These are phyloP conservation scores for Ypsolopha sequella DNA, from an alignment of 2,888 invertebrate species.

Conservation along the genomic window DNA sequence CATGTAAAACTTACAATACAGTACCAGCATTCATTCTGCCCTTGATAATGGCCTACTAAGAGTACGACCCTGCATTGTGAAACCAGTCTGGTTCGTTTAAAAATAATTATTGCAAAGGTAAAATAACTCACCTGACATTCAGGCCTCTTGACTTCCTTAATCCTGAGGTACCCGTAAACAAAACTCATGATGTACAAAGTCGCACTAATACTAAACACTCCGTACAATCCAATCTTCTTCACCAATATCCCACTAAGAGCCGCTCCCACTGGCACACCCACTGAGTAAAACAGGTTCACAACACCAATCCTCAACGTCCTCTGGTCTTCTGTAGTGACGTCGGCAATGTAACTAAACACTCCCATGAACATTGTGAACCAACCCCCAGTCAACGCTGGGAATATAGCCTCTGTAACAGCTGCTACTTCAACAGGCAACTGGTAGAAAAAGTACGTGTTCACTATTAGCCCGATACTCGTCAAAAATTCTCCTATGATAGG, in stretches of 20 bases:
- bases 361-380: conserved; percentile 95
- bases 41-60: too few relatives aligned
- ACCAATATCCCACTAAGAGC: conserved; percentile 86
- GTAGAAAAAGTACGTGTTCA: conserved; percentile 85
- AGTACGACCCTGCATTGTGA: too few relatives aligned
- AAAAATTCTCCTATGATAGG: conserved; percentile 86
- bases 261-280: conserved; percentile 91
- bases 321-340: conserved; percentile 86
- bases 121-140: conserved; percentile 35
- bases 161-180: conserved; percentile 78
- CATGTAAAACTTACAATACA: too few relatives aligned
- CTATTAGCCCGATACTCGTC: conserved; percentile 81
- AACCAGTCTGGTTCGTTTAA: too few relatives aligned
- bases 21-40: too few relatives aligned
- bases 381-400: conserved; percentile 85
- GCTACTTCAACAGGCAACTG: conserved; percentile 85
- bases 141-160: conserved; percentile 74
- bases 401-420: conserved; percentile 83
- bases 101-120: too few relatives aligned
- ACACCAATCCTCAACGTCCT: conserved; percentile 89
- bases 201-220: conserved; percentile 84
- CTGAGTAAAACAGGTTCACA: conserved; percentile 88
- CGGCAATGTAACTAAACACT: conserved; percentile 89
- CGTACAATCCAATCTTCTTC: conserved; percentile 83
- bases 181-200: conserved; percentile 80